These are phyloP conservation scores for Galeopsomyia nigrocyanea DNA, from an alignment of 2,888 invertebrate genomes.

Conservation along the genomic window DNA sequence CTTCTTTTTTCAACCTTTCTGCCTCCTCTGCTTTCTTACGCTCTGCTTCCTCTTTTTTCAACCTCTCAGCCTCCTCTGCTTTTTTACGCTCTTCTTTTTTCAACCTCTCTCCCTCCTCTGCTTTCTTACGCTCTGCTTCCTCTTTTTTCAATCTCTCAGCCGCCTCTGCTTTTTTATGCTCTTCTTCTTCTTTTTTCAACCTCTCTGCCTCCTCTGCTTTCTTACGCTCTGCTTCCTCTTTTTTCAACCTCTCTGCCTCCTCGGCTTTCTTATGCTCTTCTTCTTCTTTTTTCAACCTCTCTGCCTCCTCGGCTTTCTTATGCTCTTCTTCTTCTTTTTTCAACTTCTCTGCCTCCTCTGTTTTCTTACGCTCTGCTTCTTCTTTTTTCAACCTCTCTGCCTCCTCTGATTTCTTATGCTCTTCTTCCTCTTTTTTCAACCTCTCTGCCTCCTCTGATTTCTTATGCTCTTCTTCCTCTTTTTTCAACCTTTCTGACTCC, in stretches of 20 bases:
- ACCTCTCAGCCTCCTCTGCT: slow-evolving; percentile 49
- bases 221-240: slow-evolving; percentile 44
- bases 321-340: slow-evolving; percentile 53
- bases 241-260: slow-evolving; percentile 32
- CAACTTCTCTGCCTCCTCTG: slow-evolving; percentile 30
- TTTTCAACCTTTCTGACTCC: slow-evolving; percentile 4
- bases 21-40: slow-evolving; percentile 1
- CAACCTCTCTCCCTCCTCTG: slow-evolving; percentile 46
- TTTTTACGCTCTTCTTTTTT: slow-evolving; percentile 48
- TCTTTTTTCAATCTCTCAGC: slow-evolving; percentile 46
- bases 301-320: slow-evolving; percentile 37
- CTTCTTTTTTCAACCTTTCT: slow-evolving; percentile 39
- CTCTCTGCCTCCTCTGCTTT: slow-evolving; percentile 47
- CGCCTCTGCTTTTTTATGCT: slow-evolving; percentile 10
- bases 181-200: slow-evolving; percentile 15
- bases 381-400: slow-evolving; percentile 33
- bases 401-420: slow-evolving; percentile 44
- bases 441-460: slow-evolving; percentile 43
- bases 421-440: slow-evolving; percentile 39
- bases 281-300: slow-evolving; percentile 54
- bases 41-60: slow-evolving; percentile 48
- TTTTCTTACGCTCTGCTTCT: slow-evolving; percentile 40
- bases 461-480: slow-evolving; percentile 13
- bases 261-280: slow-evolving; percentile 53
- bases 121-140: slow-evolving; percentile 40